These are phyloP conservation scores for Fabriciana adippe DNA, from an alignment of 2,888 invertebrate genomes.

Conservation along the genomic window DNA sequence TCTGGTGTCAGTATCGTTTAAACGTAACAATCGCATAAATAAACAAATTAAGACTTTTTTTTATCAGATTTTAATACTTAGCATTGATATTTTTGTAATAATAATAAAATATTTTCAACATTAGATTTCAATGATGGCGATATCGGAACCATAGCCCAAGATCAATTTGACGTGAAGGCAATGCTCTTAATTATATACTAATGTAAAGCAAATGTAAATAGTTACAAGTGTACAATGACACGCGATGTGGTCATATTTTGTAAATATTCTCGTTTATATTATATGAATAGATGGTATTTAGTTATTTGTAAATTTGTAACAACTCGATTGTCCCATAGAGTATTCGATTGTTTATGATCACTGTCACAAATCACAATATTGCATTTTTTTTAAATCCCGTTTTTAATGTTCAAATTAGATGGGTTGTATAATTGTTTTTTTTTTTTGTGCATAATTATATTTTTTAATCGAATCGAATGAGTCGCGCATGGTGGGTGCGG, in stretches of 20 bases:
- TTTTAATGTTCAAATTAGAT: slow-evolving; percentile 66
- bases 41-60: not conserved
- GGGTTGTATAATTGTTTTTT: slow-evolving; percentile 65
- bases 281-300: slow-evolving; percentile 68
- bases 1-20: slow-evolving; percentile 15
- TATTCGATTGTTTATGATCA: slow-evolving; percentile 70
- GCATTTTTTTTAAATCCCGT: slow-evolving; percentile 64
- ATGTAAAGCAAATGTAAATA: slow-evolving; percentile 81
- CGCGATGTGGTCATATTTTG: slow-evolving; percentile 72
- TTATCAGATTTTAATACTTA: slow-evolving; percentile 5
- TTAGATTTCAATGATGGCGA: slow-evolving; percentile 62
- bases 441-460: slow-evolving; percentile 61
- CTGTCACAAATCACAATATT: slow-evolving; percentile 79
- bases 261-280: slow-evolving; percentile 75
- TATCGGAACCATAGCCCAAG: slow-evolving; percentile 52
- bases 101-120: slow-evolving; percentile 5
- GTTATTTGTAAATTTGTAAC: slow-evolving; percentile 77
- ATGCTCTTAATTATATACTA: slow-evolving; percentile 70
- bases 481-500: slow-evolving; percentile 67
- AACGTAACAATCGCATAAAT: slow-evolving; percentile 8
- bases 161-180: slow-evolving; percentile 61
- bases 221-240: slow-evolving; percentile 70
- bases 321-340: slow-evolving; percentile 75
- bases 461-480: slow-evolving; percentile 61
- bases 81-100: slow-evolving; percentile 35